A percentile compares a stretch with the other conserved stretches of the same genome.
Evolutionary conservation across 2,888 invertebrate genomes (phyloP).

Genomic region (Pyrgus malvae): DNA sequence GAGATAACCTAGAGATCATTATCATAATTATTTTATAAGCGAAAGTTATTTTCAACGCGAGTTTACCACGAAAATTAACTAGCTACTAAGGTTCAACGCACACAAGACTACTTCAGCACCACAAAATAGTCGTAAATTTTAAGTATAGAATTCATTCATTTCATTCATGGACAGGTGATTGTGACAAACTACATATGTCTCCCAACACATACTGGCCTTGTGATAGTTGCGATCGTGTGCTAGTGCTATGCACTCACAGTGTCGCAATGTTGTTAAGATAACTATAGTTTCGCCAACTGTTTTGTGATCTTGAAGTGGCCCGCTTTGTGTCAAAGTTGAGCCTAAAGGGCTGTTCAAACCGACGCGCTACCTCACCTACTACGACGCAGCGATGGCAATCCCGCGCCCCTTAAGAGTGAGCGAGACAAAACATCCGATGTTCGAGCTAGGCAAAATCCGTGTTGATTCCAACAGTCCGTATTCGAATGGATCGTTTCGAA

Average conservation of each 20-base stretch:
- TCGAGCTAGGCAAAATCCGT: slow-evolving; percentile 13
- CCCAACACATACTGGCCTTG: too few relatives aligned
- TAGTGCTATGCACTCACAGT: too few relatives aligned
- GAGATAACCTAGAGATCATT: slow-evolving; percentile 22
- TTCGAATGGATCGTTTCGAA: slow-evolving; percentile 24
- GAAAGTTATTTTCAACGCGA: slow-evolving; percentile 26
- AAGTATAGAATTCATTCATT: too few relatives aligned
- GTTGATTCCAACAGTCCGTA: slow-evolving; percentile 17
- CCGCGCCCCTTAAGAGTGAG: slow-evolving; percentile 20
- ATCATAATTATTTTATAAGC: slow-evolving; percentile 25
- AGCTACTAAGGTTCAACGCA: slow-evolving; percentile 19
- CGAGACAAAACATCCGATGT: slow-evolving; percentile 14
- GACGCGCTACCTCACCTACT: neutral
- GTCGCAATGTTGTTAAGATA: too few relatives aligned
- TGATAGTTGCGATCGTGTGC: too few relatives aligned
- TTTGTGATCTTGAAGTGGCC: slow-evolving; percentile 12
- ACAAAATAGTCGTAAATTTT: slow-evolving; percentile 8
- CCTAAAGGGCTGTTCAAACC: slow-evolving; percentile 22
- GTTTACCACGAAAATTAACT: slow-evolving; percentile 28
- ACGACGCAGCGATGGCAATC: neutral
- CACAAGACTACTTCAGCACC: slow-evolving; percentile 9
- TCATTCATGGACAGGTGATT: neutral
- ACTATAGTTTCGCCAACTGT: neutral
- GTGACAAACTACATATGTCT: neutral
- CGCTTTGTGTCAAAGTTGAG: slow-evolving; percentile 10